phyloP scores from a whole-genome alignment of 2,888 invertebrate genomes.

The Seladonia tumulorum region DNA sequence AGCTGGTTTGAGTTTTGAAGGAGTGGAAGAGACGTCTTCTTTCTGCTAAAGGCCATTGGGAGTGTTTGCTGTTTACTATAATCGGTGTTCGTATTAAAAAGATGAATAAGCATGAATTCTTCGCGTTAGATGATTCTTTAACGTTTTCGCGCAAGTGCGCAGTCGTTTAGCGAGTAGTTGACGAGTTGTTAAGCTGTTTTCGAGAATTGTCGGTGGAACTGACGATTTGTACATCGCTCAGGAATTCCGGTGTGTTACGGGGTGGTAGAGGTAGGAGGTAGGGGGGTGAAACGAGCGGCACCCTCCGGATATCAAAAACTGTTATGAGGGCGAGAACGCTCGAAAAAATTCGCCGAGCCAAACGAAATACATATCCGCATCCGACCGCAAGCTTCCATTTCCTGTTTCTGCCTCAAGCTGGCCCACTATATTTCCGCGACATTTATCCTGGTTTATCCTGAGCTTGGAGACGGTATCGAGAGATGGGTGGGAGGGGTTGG shows the following conservation, averaged over 20 bases:
- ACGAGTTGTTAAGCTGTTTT: slow-evolving; percentile 7
- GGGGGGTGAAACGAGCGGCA: slow-evolving; percentile 36
- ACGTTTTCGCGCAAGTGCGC: neutral
- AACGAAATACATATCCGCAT: slow-evolving; percentile 85
- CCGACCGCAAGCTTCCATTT: slow-evolving; percentile 86
- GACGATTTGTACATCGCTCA: slow-evolving; percentile 3
- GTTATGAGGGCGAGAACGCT: slow-evolving; percentile 73
- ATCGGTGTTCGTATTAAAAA: neutral
- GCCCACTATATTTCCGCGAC: slow-evolving; percentile 85
- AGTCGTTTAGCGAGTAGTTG: neutral
- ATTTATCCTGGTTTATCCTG: slow-evolving; percentile 86
- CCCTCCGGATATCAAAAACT: slow-evolving; percentile 83
- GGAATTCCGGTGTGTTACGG: slow-evolving; percentile 41
- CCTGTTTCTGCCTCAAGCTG: slow-evolving; percentile 82
- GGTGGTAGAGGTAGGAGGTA: neutral
- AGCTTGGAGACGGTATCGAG: slow-evolving; percentile 59
- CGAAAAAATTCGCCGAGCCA: slow-evolving; percentile 80
- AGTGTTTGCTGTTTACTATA: neutral
- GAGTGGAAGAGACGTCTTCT: neutral
- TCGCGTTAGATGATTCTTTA: neutral
- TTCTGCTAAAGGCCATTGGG: neutral
- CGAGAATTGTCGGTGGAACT: neutral
- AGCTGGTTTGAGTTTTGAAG: neutral
- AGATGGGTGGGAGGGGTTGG: slow-evolving; percentile 27
- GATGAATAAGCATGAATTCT: neutral